These are phyloP conservation scores for Amiota minor DNA, from an alignment of 2,888 invertebrate genomes.

Conservation along the genomic window DNA sequence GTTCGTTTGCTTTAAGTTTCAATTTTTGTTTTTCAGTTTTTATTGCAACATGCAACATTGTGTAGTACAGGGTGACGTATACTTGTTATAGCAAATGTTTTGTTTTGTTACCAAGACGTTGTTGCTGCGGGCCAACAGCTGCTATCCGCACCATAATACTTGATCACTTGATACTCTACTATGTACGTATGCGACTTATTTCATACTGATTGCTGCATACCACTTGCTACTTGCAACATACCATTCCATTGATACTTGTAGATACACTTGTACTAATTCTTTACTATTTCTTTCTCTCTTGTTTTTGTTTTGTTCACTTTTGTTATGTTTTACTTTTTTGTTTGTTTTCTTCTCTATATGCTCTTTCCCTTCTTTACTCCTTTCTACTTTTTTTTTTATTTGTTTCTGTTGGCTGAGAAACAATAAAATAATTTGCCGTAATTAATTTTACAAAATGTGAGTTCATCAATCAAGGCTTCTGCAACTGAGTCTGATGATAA, in stretches of 20 bases:
- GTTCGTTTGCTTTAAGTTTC: background rate
- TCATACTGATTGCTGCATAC: background rate
- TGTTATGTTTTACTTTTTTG: background rate
- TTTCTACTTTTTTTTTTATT: background rate
- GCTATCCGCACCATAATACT: background rate
- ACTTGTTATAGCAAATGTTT: background rate
- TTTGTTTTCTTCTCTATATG: background rate
- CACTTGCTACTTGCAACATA: no score
- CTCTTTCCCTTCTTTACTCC: background rate
- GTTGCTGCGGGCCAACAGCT: slow-evolving; percentile 3
- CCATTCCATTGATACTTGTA: no score
- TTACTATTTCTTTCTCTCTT: no score
- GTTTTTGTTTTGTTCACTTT: no score
- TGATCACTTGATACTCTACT: background rate
- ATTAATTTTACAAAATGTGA: slow-evolving; percentile 25
- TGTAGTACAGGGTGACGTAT: background rate
- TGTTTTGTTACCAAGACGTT: background rate
- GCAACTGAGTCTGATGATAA: slow-evolving; percentile 18
- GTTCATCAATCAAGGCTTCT: slow-evolving; percentile 20
- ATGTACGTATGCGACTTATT: background rate
- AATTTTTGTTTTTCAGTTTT: background rate
- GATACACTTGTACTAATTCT: no score
- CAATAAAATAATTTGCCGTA: slow-evolving; percentile 23
- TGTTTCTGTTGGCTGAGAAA: background rate
- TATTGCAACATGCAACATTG: slow-evolving; percentile 5